Evolutionary conservation across 2,888 invertebrate species (phyloP), one percentile per base, ranked within the genome.

Genomic region (Odontocolon sp.): DNA sequence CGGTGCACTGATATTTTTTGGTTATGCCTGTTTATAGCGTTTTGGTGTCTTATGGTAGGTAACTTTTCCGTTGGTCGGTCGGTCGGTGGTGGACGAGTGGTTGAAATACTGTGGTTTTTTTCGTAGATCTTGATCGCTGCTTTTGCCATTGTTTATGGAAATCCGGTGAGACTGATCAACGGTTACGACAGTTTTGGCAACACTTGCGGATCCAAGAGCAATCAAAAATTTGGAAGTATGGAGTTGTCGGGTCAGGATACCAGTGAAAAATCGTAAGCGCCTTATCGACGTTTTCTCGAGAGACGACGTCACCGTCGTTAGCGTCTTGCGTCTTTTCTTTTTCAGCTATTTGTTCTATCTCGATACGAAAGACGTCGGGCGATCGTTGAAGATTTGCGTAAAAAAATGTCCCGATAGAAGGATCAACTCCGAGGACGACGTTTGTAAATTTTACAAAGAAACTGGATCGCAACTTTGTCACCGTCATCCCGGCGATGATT

Each of bases 181-280:
- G 98, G 98, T 14, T 97, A 96, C 90, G 98, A 98, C 90, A 97
- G 97, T 68, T 98, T 97, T 92, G 98, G 98, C 5, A 98, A 98
- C 89, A 97, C 97, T 31, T 99, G 98, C 90, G 98, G 98, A 11
- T 94, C 95, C 21, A 94, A 94, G 84, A 92, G 91, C 80, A 98
- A 98, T 90, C 94, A 94, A 82, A 94, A 93, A 81, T 93, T 96
- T 77, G 94, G 94, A 5, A 93, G 94, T 80, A 93, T 95, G 86
- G 94, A 95, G 2, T 89, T 95, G 54, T 96, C 97, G 18, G 98
- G 98, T 8, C 92, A 94, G 84, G 95, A 96, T 87, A 96, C 96
- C 40, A 92, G 93, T 23, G 94, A 96, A 80, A 95, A 95, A 86
- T 95, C 94, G 82, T 93, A 83, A 86, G 88, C 85, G 80, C 61